Evolutionary conservation across 2,888 invertebrate species (phyloP).

Genomic region (Dicycla oo): DNA sequence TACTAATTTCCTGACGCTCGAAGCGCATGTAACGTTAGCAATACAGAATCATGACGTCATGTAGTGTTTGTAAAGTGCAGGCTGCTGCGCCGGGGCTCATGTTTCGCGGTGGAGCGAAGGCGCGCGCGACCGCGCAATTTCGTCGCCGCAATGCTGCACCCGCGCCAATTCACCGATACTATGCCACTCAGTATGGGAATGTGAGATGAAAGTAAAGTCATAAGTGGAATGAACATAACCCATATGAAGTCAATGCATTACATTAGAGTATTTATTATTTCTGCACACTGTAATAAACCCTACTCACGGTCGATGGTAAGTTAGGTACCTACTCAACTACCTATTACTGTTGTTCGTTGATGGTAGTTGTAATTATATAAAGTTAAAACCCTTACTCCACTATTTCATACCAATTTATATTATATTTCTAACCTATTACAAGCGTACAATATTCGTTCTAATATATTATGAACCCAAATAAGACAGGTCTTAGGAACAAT

Average conservation of each 20-base stretch:
- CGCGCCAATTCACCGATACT: slow-evolving; percentile 46
- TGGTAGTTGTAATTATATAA: slow-evolving; percentile 1
- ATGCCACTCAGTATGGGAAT: slow-evolving; percentile 35
- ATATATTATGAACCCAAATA: slow-evolving; percentile 53
- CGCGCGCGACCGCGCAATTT: slow-evolving; percentile 86
- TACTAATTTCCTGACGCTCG: slow-evolving; percentile 28
- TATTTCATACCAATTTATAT: background rate
- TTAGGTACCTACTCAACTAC: no score
- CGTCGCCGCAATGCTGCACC: slow-evolving; percentile 68
- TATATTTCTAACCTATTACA: slow-evolving; percentile 12
- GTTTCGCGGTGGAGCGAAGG: slow-evolving; percentile 82
- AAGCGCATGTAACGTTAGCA: slow-evolving; percentile 63
- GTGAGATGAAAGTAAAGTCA: slow-evolving; percentile 11
- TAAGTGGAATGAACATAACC: background rate
- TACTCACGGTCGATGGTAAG: background rate
- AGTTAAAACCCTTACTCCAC: background rate
- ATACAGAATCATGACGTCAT: slow-evolving; percentile 59
- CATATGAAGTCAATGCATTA: background rate
- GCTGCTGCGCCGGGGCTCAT: slow-evolving; percentile 70
- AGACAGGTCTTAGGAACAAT: slow-evolving; percentile 60
- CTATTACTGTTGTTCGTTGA: background rate
- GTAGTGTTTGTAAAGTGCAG: slow-evolving; percentile 60
- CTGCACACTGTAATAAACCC: background rate
- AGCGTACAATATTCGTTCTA: slow-evolving; percentile 41
- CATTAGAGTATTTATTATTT: background rate